Evolutionary conservation across 2,888 invertebrate species (phyloP), one percentile per base, ranked within the genome.

Genomic region (Zaprionus bogoriensis): DNA sequence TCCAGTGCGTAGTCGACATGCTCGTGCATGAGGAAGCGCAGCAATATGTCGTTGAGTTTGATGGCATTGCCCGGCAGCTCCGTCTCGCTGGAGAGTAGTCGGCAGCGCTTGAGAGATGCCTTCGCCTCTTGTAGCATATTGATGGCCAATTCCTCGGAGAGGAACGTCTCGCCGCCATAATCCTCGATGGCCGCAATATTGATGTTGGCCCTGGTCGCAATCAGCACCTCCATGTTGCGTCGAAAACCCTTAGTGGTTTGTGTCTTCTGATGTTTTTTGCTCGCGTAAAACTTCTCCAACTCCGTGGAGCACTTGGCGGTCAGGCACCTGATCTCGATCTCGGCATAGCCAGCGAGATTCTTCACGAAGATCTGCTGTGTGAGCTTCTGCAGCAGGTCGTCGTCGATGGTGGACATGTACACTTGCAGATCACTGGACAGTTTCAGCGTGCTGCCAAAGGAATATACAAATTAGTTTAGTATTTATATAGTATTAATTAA

Each of bases 1-100:
- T 99, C 99, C 3, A 99, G 92, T 0, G 99, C 99, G 90, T 99
- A 99, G 90, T 98, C 98, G 0, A 99, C 96, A 89, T 99, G 99
- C 79, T 99, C 98, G 1, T 94, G 93, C 81, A 98, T 93, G 14
- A 99, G 91, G 87, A 96, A 95, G 70, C 97, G 96, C 22, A 98
- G 92, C 50, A 98, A 89, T 41, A 96, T 94, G 69, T 98, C 98
- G 61, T 98, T 93, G 12, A 99, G 93, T 67, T 95, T 94, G 0
- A 94, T 92, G 0, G 97, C 95, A 81, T 98, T 97, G 4, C 91
- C 91, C 0, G 97, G 93, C 27, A 96, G 89, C 74, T 98, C 98
- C 48, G 94, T 93, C 1, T 94, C 92, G 58, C 94, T 94, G 3
- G 98, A 98, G 2, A 99, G 91, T 87, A 96, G 92, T 69, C 96